Percentiles rank a stretch among this genome's conserved stretches.
These are phyloP conservation scores for Parnassius orleans DNA, from an alignment of 2,888 invertebrate genomes.

Conservation along the genomic window DNA sequence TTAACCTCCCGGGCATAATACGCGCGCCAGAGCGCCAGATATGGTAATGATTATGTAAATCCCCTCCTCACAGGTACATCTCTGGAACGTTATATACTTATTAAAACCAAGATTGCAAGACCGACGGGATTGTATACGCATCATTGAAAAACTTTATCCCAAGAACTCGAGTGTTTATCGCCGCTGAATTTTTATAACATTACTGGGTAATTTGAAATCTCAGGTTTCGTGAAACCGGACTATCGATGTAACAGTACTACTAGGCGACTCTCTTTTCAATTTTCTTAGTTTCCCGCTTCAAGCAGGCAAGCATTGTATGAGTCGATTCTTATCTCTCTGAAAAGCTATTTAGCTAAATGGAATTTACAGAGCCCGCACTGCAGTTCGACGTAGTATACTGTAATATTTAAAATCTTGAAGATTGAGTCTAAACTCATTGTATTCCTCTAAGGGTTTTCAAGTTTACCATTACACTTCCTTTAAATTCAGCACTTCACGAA, in stretches of 20 bases:
- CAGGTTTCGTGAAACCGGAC: slow-evolving; percentile 73
- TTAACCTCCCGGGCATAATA: slow-evolving; percentile 81
- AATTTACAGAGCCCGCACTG: slow-evolving; percentile 80
- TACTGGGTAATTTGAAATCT: slow-evolving; percentile 66
- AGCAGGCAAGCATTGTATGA: slow-evolving; percentile 77
- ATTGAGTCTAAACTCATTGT: slow-evolving; percentile 74
- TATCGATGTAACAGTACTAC: slow-evolving; percentile 69
- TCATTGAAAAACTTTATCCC: slow-evolving; percentile 66
- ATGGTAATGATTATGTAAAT: slow-evolving; percentile 82
- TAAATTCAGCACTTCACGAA: slow-evolving; percentile 63
- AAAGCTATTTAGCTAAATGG: slow-evolving; percentile 81
- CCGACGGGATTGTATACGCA: slow-evolving; percentile 56
- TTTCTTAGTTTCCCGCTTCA: slow-evolving; percentile 77
- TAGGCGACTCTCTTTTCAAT: slow-evolving; percentile 79
- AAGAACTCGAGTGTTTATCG: slow-evolving; percentile 63
- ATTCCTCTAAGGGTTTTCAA: slow-evolving; percentile 63
- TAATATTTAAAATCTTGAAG: slow-evolving; percentile 79
- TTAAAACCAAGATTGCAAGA: slow-evolving; percentile 78
- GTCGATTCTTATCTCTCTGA: slow-evolving; percentile 78
- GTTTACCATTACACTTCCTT: slow-evolving; percentile 52
- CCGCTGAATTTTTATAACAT: slow-evolving; percentile 68
- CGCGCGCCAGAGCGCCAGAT: slow-evolving; percentile 79
- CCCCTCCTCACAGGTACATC: slow-evolving; percentile 77
- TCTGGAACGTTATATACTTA: slow-evolving; percentile 78
- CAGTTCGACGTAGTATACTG: slow-evolving; percentile 79